These are phyloP conservation scores for Dynastes maya DNA, from an alignment of 2,888 invertebrate genomes.

Conservation along the genomic window DNA sequence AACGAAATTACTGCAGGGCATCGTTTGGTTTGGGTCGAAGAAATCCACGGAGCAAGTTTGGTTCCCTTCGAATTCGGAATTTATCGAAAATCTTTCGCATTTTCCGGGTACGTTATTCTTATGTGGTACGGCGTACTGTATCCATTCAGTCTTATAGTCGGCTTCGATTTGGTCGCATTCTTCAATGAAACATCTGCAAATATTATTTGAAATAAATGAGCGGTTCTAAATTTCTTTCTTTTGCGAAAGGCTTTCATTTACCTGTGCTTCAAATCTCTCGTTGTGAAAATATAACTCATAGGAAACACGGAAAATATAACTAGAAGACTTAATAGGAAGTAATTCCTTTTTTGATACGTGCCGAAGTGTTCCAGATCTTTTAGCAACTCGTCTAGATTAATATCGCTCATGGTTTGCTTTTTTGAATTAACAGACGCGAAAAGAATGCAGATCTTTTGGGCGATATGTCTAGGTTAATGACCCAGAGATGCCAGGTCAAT, in stretches of 20 bases:
- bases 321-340: constrained; percentile 59
- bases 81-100: constrained; percentile 57
- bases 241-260: constrained; percentile 48
- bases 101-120: constrained; percentile 60
- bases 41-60: constrained; percentile 48
- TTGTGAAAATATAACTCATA: constrained; percentile 63
- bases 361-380: constrained; percentile 72
- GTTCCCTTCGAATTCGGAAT: constrained; percentile 32
- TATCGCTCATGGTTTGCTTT: not conserved
- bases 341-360: constrained; percentile 67
- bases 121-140: constrained; percentile 70
- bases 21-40: constrained; percentile 47
- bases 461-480: not conserved
- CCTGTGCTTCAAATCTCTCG: constrained; percentile 63
- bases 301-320: constrained; percentile 60
- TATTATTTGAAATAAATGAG: not conserved
- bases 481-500: not conserved
- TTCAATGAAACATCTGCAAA: constrained; percentile 71
- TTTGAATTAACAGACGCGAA: too few species aligned
- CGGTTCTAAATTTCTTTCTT: not conserved
- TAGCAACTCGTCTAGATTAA: constrained; percentile 71
- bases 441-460: too few species aligned
- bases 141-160: constrained; percentile 69
- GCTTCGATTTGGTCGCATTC: constrained; percentile 71
- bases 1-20: constrained; percentile 54